Evolutionary conservation across 2,797 vertebrate genomes (phyloP), one percentile per base, ranked within the genome.

Genomic region (Fringilla coelebs): DNA sequence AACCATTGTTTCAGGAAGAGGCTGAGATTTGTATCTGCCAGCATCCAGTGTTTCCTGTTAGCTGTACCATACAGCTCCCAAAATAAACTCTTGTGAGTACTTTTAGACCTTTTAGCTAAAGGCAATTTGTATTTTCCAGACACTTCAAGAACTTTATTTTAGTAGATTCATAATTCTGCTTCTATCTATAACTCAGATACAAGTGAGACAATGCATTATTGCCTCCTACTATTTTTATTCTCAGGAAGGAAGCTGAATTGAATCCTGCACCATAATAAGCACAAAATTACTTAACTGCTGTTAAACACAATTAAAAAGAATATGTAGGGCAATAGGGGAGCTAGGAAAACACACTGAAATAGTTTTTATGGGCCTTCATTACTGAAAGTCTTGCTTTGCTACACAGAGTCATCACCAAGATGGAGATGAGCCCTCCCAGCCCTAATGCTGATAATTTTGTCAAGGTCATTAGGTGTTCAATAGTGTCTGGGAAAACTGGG

Each of bases 381-480:
- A 72, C 45, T 72, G 51, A 38, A 89, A 97, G 76, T 48, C 68
- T 93, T 91, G 88, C 91, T 96, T 96, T 96, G 85, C 84, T 94
- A 66, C 79, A 38, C 26, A 25, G 67, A 36, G 67, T 18, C 85
- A 65, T 94, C 76, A 46, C 80, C 5, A 71, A 90, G 22, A 94
- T 67, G 92, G 26, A 85, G 79, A 93, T 94, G 96, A 97, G 66
- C 28, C 4, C 85, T 94, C 76, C 31, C 85, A 72, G 41, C 66
- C 93, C 74, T 95, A 97, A 97, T 94, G 92, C 89, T 93, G 95
- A 90, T 81, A 83, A 96, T 97, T 96, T 58, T 96, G 63, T 96
- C 91, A 97, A 97, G 96, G 95, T 96, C 97, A 98, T 98, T 97
- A 97, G 90, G 91, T 96, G 89, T 95, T 97, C 95, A 97, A 95